These are phyloP conservation scores for Rachycentron canadum DNA, from an alignment of 2,797 vertebrate genomes.

Conservation along the genomic window DNA sequence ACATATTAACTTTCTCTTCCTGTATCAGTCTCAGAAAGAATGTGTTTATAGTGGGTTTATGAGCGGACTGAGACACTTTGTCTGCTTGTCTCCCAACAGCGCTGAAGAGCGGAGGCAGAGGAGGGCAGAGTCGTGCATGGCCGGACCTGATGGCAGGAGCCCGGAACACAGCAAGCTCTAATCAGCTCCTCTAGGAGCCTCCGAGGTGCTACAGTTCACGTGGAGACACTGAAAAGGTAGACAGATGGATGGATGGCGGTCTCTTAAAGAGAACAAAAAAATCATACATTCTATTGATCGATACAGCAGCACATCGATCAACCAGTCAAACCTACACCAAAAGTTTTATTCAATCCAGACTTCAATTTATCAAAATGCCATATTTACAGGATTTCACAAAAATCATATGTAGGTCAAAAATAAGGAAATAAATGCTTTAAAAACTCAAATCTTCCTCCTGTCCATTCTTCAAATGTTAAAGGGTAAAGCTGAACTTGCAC, in stretches of 20 bases:
- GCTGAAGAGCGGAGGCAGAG: conserved; percentile 42
- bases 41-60: conserved; percentile 79
- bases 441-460: background rate
- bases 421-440: background rate
- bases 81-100: conserved; percentile 69
- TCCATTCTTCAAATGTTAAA: background rate
- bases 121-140: conserved; percentile 61
- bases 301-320: background rate
- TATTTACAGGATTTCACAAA: background rate
- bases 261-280: background rate
- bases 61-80: conserved; percentile 63
- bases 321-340: background rate
- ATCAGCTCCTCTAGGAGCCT: conserved; percentile 76
- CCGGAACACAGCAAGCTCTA: conserved; percentile 67
- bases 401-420: background rate
- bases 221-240: conserved; percentile 84
- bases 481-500: too few relatives aligned
- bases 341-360: background rate
- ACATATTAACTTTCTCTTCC: conserved; percentile 60
- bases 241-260: background rate
- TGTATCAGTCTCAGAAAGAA: conserved; percentile 54
- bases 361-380: background rate
- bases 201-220: conserved; percentile 79
- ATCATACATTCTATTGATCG: background rate
- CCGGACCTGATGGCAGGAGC: conserved; percentile 81